Base-by-base conservation (phyloP, 1,140 invertebrate genomes). In the Drosophila tani region DNA sequence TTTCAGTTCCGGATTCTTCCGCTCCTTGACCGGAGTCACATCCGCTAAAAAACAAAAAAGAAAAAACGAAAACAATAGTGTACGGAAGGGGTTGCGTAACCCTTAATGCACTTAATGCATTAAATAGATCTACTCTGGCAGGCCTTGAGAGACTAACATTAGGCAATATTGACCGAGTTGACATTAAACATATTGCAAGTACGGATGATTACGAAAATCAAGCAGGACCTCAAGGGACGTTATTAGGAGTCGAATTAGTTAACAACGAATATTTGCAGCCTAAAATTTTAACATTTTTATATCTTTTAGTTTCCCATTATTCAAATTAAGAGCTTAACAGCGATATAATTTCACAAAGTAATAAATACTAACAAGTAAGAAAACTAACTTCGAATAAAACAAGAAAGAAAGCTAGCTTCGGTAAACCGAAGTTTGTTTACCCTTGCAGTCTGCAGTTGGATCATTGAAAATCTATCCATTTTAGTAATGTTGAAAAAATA, bases 21-120 rank as follows among this genome's bases (percentile, higher is more conserved):
- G 67, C 67, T 74, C 38, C 70, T 74, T 74, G 70, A 74, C 70
- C 70, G 67, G 70, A 74, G 67, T 74, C 40, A 73, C 55, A 74
- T 73, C 70, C 68, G 70, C 69, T 46, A 21, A 47, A 65, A 47
- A 8, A 29, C 27, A 41, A 32, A 24, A 8, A 57, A 32, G n/a
- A 8, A 57, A 5, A 43, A 67, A 38, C 57, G 12, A 19, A 15
- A 53, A 55, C 41, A 49, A 58, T 17, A 29, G 19, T 15, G 8
- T 5, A 21, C 57, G n/a, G n/a, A 29, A n/a, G 35, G 47, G 43
- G 17, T 55, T 9, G 68, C 14, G 67, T 70, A 64, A 64, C 64
- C 64, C 38, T 21, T 68, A 60, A 60, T 74, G 70, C 70, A 74
- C 60, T 74, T 43, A 74, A 45, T 74, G 67, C 45, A 69, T 46